Base-by-base conservation (phyloP, 1,140 invertebrate species). In the Eubasilissa regina region DNA sequence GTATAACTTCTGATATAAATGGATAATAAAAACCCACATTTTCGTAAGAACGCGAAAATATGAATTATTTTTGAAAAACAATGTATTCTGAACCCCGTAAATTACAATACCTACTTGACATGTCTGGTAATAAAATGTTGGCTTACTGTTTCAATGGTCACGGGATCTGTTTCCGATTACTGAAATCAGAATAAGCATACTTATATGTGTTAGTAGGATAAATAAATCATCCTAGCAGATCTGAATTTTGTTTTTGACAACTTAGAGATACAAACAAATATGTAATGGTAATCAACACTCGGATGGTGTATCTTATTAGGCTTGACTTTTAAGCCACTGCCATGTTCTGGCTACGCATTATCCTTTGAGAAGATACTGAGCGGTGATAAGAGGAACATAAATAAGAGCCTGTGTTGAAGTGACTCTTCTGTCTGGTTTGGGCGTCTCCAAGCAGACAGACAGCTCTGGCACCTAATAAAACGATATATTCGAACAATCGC, bases 281-380 rank as follows among this genome's bases (percentile, higher is more conserved):
- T n/a, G n/a, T n/a, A n/a, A 13, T 1, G 48, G 48, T 51, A 51
- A 51, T 51, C n/a, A 0, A 13, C 1, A 12, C n/a, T 51, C 48
- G 1, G 48, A 15, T 13, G 3, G 56, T 60, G 4, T 19, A 3
- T 19, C 56, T 60, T 45, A 68, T 68, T 35, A 74, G 15, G 35
- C 48, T 74, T 44, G 3, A 12, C 25, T 75, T 75, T 74, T 75
- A 56, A 75, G 73, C 73, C 73, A 56, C 73, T 58, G 51, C 17
- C 73, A 12, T 75, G 73, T 60, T 75, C 4, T 75, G 73, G 25
- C 35, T 58, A 75, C 73, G 55, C 73, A 75, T 75, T 58, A 75
- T 75, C 73, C 35, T 75, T 43, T 75, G 45, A 55, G 53, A 17
- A 75, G 73, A 75, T 75, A 58, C 73, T 56, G 73, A 75, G 13